A percentile compares a stretch with the other conserved stretches of the same genome.
Evolutionary conservation across 2,888 invertebrate species (phyloP).

Genomic region (Chymomyza fuscimana): DNA sequence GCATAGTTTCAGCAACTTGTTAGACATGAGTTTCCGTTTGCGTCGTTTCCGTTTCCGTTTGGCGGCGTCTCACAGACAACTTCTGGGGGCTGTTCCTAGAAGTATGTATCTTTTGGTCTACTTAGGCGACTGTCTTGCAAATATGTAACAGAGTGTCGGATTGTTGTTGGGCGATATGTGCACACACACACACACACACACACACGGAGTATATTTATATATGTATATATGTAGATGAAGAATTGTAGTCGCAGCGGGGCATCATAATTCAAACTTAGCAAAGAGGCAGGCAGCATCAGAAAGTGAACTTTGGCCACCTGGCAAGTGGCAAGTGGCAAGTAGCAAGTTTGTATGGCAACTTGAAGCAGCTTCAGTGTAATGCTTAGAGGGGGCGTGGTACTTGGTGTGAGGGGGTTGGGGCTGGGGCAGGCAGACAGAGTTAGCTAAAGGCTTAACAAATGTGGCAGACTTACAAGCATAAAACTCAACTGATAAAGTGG

Average conservation of each 20-base stretch:
- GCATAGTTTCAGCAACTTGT: conserved; percentile 60
- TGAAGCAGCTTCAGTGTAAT: not conserved
- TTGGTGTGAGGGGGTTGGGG: no score
- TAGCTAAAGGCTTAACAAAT: not conserved
- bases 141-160: not conserved
- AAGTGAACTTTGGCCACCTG: conserved; percentile 1
- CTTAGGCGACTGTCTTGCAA: not conserved
- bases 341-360: not conserved
- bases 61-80: not conserved
- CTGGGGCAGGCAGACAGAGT: no score
- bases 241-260: conserved; percentile 11
- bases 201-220: not conserved
- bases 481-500: not conserved
- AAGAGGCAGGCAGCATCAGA: conserved; percentile 6
- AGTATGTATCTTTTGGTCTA: not conserved
- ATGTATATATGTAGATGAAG: not conserved
- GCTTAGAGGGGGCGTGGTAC: no score
- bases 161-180: not conserved
- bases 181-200: not conserved
- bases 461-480: not conserved
- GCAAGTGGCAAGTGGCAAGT: not conserved
- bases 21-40: conserved; percentile 68
- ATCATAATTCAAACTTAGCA: conserved; percentile 59
- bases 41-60: conserved; percentile 64
- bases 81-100: not conserved